phyloP scores from a whole-genome alignment of 2,888 invertebrate species.

The Ctenicera cuprea region DNA sequence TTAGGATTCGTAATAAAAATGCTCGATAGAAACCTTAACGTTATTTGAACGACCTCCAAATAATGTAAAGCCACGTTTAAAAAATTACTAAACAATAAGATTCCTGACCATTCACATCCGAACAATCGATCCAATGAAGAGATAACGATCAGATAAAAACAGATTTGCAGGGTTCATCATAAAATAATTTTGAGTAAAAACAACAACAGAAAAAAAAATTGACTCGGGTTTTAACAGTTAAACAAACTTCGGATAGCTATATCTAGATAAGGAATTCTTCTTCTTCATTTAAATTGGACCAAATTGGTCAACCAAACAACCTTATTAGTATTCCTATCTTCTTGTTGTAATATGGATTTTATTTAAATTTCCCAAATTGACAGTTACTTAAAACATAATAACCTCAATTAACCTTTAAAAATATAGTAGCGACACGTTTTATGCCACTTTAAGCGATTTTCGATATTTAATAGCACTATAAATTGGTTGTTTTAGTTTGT shows the following conservation, averaged over 20 bases:
- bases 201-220: too few relatives aligned
- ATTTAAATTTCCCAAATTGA: slow-evolving; percentile 33
- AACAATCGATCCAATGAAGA: slow-evolving; percentile 29
- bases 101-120: slow-evolving; percentile 34
- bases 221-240: too few relatives aligned
- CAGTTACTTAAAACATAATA: slow-evolving; percentile 36
- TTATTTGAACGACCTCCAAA: slow-evolving; percentile 24
- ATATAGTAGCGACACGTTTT: slow-evolving; percentile 34
- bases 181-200: too few relatives aligned
- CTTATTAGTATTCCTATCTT: slow-evolving; percentile 29
- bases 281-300: neutral
- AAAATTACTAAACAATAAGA: slow-evolving; percentile 33
- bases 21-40: slow-evolving; percentile 5
- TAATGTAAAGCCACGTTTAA: slow-evolving; percentile 2
- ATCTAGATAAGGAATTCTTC: neutral
- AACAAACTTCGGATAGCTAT: too few relatives aligned
- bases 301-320: slow-evolving; percentile 14
- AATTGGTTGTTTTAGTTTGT: slow-evolving; percentile 25
- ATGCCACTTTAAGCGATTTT: slow-evolving; percentile 29
- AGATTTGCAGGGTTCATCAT: too few relatives aligned
- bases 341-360: slow-evolving; percentile 23
- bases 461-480: slow-evolving; percentile 26
- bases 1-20: slow-evolving; percentile 5
- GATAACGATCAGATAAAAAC: neutral
- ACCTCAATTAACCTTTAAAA: slow-evolving; percentile 41